phyloP scores from a whole-genome alignment of 2,888 invertebrate species.

The Drosophila neotestacea region DNA sequence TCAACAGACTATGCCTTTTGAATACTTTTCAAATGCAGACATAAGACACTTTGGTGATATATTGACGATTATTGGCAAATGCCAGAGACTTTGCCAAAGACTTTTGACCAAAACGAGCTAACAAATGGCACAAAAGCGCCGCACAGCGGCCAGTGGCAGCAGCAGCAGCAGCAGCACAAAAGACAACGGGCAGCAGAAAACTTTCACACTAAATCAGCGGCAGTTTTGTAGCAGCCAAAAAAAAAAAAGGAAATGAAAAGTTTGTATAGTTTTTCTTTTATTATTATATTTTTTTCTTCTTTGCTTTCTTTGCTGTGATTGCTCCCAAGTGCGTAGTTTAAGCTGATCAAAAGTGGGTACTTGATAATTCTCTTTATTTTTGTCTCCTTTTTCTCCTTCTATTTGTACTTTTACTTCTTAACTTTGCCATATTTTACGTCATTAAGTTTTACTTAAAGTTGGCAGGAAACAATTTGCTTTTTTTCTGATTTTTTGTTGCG shows the following conservation, averaged over 20 bases:
- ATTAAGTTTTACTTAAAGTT: conserved; percentile 70
- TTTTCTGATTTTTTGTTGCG: neutral
- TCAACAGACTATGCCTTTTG: conserved; percentile 24
- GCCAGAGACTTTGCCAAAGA: conserved; percentile 25
- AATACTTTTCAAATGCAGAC: conserved; percentile 62
- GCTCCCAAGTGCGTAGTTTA: conserved; percentile 78
- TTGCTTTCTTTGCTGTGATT: conserved; percentile 51
- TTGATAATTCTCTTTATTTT: conserved; percentile 52
- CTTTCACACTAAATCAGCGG: conserved; percentile 78
- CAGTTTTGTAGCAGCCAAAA: conserved; percentile 40
- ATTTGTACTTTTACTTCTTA: conserved; percentile 8
- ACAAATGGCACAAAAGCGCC: conserved; percentile 57
- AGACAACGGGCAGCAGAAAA: conserved; percentile 37
- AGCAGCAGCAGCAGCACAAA: conserved; percentile 9
- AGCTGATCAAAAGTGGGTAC: conserved; percentile 74
- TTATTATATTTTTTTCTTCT: conserved; percentile 45
- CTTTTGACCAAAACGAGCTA: conserved; percentile 61
- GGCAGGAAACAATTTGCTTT: conserved; percentile 36
- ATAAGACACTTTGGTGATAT: conserved; percentile 66
- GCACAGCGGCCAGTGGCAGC: conserved; percentile 43
- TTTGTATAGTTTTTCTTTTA: conserved; percentile 55
- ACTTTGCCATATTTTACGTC: conserved; percentile 75
- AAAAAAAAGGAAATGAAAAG: conserved; percentile 42
- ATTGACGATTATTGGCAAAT: conserved; percentile 77
- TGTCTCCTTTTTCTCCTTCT: conserved; percentile 1